Base-by-base conservation (phyloP, 2,888 invertebrate species). In the Noctua pronuba region DNA sequence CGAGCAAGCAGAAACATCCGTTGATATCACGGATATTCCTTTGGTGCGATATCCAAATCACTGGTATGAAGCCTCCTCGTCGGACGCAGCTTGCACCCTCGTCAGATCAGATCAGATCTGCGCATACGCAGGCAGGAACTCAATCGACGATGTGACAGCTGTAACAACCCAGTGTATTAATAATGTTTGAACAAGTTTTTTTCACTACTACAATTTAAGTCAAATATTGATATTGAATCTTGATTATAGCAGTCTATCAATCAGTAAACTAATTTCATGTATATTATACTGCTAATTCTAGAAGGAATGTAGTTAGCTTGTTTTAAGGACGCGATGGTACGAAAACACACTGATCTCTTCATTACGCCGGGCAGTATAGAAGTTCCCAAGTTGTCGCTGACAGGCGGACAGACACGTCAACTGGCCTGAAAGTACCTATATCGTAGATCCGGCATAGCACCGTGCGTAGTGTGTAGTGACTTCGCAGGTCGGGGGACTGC, bases 391-490 rank as follows among this genome's bases (percentile, higher is more conserved):
- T 7, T 35, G 8, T 49, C 58, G 64, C 46, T 46, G 72, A 69
- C 69, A 69, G 41, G 38, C 49, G 13, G 35, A 73, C 73, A 55
- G n/a, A 60, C 46, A 52, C 31, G 64, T n/a, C 4, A 82, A 66
- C 65, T 38, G 38, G 38, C 0, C 10, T 38, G 8, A 38, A 38
- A 7, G 38, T 10, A n/a, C n/a, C n/a, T n/a, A 38, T 38, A 8
- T 7, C 38, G 38, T 38, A 38, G 7, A 38, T 38, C 38, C 38
- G 38, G 38, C 38, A 38, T 38, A 38, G 38, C 38, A 8, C 35
- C 35, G 5, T 35, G 35, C 35, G 35, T 65, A 81, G 81, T 64
- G 41, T 79, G 78, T 74, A 74, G 52, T 58, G 38, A n/a, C n/a
- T 11, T 64, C 62, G n/a, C 21, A 62, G 44, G 38, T 68, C 62